phyloP scores from a whole-genome alignment of 2,888 invertebrate genomes.

The Acleris emargana region DNA sequence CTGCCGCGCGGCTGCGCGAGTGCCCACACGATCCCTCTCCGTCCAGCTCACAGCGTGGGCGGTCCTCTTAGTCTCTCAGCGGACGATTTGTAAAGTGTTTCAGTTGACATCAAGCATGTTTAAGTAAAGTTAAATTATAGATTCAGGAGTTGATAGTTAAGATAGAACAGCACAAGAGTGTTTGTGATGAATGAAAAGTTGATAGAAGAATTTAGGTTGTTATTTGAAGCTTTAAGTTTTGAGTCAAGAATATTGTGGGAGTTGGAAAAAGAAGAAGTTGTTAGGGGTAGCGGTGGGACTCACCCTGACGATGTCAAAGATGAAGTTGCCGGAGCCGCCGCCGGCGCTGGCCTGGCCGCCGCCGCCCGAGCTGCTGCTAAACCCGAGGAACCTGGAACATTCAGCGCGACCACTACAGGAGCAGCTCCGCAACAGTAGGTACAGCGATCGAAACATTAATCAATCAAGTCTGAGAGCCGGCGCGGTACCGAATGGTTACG shows the following conservation, averaged over 20 bases:
- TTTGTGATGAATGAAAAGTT: background rate
- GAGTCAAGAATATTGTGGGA: slow-evolving; percentile 8
- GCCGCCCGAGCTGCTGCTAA: slow-evolving; percentile 83
- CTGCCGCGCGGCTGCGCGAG: background rate
- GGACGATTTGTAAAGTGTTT: background rate
- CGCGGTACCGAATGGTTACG: slow-evolving; percentile 27
- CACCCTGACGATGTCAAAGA: slow-evolving; percentile 95
- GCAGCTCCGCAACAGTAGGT: too few relatives aligned
- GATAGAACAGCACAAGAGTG: background rate
- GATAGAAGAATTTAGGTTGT: slow-evolving; percentile 7
- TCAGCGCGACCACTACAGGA: background rate
- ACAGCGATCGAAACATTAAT: background rate
- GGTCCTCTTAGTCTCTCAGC: background rate
- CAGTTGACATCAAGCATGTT: background rate
- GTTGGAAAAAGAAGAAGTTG: slow-evolving; percentile 8
- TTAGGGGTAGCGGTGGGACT: slow-evolving; percentile 64
- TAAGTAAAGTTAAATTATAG: background rate
- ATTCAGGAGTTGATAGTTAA: background rate
- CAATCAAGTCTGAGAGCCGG: slow-evolving; percentile 25
- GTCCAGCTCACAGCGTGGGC: background rate
- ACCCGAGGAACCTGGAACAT: slow-evolving; percentile 84
- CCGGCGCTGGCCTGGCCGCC: slow-evolving; percentile 73
- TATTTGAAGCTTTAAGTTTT: slow-evolving; percentile 1
- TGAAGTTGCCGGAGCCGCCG: slow-evolving; percentile 93
- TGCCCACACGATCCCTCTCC: background rate